phyloP scores from a whole-genome alignment of 1,140 invertebrate genomes.

The Drosophila ohnishii region DNA sequence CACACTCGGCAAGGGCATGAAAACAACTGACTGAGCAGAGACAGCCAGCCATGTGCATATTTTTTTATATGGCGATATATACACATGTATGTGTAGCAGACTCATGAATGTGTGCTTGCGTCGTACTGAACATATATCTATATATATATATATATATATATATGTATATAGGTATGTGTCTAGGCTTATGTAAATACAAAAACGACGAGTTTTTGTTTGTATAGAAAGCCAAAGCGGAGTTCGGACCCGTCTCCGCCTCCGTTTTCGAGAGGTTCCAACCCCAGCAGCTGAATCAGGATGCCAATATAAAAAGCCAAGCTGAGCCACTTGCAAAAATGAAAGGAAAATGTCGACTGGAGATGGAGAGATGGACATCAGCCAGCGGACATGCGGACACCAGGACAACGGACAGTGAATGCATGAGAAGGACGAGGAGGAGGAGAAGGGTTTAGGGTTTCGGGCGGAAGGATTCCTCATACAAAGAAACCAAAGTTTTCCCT shows the following conservation, averaged over 20 bases:
- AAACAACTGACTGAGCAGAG: conserved; percentile 47
- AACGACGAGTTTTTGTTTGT: conserved; percentile 66
- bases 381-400: conserved; percentile 38
- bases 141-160: neutral
- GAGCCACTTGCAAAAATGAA: conserved; percentile 79
- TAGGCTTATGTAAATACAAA: conserved; percentile 72
- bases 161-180: conserved; percentile 18
- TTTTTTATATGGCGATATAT: conserved; percentile 42
- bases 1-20: conserved; percentile 28
- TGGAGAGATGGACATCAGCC: conserved; percentile 48
- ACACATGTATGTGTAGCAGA: conserved; percentile 8
- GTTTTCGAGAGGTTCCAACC: conserved; percentile 11
- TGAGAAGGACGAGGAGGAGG: neutral
- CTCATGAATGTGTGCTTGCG: conserved; percentile 35
- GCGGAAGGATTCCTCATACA: conserved; percentile 51
- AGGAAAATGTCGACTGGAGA: conserved; percentile 64
- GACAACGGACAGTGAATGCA: conserved; percentile 5
- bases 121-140: neutral
- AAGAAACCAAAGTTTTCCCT: conserved; percentile 61
- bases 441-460: neutral
- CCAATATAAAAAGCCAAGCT: conserved; percentile 71
- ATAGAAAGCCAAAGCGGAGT: conserved; percentile 39
- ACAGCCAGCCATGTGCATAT: conserved; percentile 57
- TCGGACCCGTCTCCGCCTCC: conserved; percentile 14
- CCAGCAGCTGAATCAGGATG: conserved; percentile 60